Conservation (phyloP, 2,888 invertebrate species). For the Scaeva pyrastri region DNA sequence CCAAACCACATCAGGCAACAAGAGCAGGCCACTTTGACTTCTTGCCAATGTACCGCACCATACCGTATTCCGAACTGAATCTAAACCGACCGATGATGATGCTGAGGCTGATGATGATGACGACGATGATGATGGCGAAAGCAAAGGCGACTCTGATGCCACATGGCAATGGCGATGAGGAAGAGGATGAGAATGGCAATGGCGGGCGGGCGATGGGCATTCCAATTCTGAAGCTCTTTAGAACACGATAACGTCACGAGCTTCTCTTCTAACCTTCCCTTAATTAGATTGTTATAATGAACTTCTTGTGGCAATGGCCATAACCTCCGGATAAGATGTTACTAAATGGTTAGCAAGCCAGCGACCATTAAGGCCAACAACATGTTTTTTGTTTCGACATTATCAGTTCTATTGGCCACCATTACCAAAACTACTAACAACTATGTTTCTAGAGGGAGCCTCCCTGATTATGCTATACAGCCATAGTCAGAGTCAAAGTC, state of each 20-base stretch:
- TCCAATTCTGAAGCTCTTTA: slow-evolving; percentile 36
- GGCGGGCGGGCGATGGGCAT: neutral
- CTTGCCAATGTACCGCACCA: slow-evolving; percentile 39
- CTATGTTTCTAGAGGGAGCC: slow-evolving; percentile 21
- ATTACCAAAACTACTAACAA: slow-evolving; percentile 74
- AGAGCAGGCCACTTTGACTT: slow-evolving; percentile 70
- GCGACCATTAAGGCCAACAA: slow-evolving; percentile 71
- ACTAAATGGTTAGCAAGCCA: slow-evolving; percentile 64
- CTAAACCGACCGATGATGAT: neutral
- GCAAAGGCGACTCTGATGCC: neutral
- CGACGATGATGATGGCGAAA: neutral
- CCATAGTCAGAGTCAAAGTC: too few relatives aligned
- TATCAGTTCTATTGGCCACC: slow-evolving; percentile 76
- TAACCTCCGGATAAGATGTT: slow-evolving; percentile 66
- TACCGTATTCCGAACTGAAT: neutral
- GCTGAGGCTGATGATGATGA: slow-evolving; percentile 8
- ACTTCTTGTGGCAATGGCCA: slow-evolving; percentile 77
- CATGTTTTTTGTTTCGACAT: slow-evolving; percentile 71
- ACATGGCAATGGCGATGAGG: neutral
- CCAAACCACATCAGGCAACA: slow-evolving; percentile 51
- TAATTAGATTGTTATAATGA: slow-evolving; percentile 79
- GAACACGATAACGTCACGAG: slow-evolving; percentile 76
- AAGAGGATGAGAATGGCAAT: neutral
- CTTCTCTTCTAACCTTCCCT: slow-evolving; percentile 74
- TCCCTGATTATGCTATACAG: slow-evolving; percentile 47